Evolutionary conservation across 1,140 invertebrate genomes (phyloP).

Genomic region (Pararge aegeria): DNA sequence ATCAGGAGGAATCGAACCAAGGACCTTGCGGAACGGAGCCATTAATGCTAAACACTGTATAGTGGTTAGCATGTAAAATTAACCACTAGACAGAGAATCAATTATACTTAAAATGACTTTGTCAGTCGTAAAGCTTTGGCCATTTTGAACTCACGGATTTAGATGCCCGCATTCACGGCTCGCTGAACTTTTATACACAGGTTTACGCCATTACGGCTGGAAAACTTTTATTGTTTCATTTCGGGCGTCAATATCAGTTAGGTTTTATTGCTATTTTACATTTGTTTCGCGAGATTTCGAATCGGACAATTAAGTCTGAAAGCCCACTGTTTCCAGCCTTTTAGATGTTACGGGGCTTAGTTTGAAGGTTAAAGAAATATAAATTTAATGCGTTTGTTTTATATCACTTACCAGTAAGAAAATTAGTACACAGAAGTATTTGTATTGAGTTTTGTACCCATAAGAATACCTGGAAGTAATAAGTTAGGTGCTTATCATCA

Average conservation of each 20-base stretch:
- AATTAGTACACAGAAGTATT: no score
- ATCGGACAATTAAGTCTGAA: not conserved
- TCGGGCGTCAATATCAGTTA: constrained; percentile 6
- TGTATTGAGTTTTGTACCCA: no score
- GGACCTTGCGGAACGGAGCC: no score
- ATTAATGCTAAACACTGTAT: no score
- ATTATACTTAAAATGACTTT: not conserved
- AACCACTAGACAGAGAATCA: no score
- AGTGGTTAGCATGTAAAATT: no score
- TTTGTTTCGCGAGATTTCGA: constrained; percentile 4
- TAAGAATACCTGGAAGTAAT: no score
- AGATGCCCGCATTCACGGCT: constrained; percentile 12
- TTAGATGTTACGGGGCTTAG: not conserved
- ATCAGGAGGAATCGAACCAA: no score
- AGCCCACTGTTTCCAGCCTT: not conserved
- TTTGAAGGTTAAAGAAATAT: not conserved
- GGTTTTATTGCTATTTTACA: constrained; percentile 17
- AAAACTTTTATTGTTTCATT: constrained; percentile 10
- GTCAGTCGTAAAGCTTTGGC: constrained; percentile 2
- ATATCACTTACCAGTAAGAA: no score
- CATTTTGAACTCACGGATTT: constrained; percentile 1
- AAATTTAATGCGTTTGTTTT: no score
- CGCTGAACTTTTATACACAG: constrained; percentile 12
- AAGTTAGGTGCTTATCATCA: no score
- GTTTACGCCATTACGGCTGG: constrained; percentile 6